Conservation (phyloP, 30 jellyfish, hydroid and myxozoan species). For the Sanderia malayensis region DNA sequence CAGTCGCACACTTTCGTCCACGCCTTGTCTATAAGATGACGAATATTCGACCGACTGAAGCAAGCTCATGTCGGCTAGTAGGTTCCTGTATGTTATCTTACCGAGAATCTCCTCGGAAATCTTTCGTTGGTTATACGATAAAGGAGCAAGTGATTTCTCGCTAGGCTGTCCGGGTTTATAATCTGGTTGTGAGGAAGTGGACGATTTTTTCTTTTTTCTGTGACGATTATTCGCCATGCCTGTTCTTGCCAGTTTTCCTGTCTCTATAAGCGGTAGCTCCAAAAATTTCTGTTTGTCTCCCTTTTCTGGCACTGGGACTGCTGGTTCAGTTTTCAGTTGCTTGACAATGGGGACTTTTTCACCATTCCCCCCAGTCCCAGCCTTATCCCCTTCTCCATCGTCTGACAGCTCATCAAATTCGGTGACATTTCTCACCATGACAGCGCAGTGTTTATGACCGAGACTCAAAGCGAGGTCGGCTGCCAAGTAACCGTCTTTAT, state of each 20-base stretch:
- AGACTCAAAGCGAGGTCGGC: constrained; percentile 59
- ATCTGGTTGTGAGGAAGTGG: too few species aligned
- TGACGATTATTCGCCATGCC: background rate
- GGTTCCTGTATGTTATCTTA: constrained; percentile 30
- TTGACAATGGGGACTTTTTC: background rate
- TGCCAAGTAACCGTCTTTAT: constrained; percentile 48
- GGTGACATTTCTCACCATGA: constrained; percentile 39
- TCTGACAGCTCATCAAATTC: background rate
- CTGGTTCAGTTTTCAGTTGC: background rate
- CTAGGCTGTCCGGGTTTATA: background rate
- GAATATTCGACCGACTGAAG: constrained; percentile 43
- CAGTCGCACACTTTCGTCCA: constrained; percentile 46
- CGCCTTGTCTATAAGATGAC: constrained; percentile 57
- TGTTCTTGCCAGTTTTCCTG: background rate
- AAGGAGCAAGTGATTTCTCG: constrained; percentile 3
- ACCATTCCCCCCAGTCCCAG: background rate
- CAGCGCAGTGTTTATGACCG: constrained; percentile 60
- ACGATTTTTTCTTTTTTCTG: background rate
- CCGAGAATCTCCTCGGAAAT: constrained; percentile 53
- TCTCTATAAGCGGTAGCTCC: background rate
- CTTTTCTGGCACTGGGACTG: background rate
- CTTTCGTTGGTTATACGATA: background rate
- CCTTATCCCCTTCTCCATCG: too few species aligned
- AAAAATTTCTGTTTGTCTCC: background rate
- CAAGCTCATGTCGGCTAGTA: constrained; percentile 41